phyloP scores from a whole-genome alignment of 2,797 vertebrate species.

The Rallus crepitans region DNA sequence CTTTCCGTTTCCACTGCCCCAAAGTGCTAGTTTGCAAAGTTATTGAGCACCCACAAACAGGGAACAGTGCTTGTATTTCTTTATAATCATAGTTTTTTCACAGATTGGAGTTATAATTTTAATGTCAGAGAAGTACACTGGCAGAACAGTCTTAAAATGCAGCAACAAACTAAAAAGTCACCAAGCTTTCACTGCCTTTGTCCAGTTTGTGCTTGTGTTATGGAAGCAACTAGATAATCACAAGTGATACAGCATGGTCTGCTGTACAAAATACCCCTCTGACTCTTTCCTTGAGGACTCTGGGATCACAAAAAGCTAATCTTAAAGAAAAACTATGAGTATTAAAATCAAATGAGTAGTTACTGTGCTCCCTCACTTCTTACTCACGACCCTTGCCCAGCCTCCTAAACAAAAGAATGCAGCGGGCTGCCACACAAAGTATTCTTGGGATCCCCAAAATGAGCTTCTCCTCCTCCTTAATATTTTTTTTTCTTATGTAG shows the following conservation, averaged over 20 bases:
- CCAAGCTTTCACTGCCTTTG: background rate
- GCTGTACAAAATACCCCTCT: background rate
- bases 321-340: slow-evolving; percentile 54
- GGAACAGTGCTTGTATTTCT: background rate
- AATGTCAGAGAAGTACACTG: background rate
- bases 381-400: slow-evolving; percentile 66
- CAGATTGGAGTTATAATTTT: background rate
- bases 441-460: slow-evolving; percentile 62
- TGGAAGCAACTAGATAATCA: background rate
- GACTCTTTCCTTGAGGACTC: background rate
- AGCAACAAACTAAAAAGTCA: background rate
- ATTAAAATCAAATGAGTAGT: slow-evolving; percentile 45
- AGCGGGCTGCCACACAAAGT: slow-evolving; percentile 72
- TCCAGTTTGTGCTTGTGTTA: background rate
- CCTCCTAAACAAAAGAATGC: slow-evolving; percentile 37
- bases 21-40: background rate
- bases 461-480: slow-evolving; percentile 31
- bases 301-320: slow-evolving; percentile 37
- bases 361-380: slow-evolving; percentile 42
- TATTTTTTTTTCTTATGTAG: slow-evolving; percentile 31
- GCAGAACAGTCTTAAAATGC: background rate
- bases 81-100: background rate
- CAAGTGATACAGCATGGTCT: background rate
- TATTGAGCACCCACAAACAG: background rate
- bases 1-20: background rate